Percentiles rank a stretch among this genome's conserved stretches.
These are phyloP conservation scores for Mesitornis unicolor DNA, from an alignment of 2,113 vertebrate genomes.

Conservation along the genomic window DNA sequence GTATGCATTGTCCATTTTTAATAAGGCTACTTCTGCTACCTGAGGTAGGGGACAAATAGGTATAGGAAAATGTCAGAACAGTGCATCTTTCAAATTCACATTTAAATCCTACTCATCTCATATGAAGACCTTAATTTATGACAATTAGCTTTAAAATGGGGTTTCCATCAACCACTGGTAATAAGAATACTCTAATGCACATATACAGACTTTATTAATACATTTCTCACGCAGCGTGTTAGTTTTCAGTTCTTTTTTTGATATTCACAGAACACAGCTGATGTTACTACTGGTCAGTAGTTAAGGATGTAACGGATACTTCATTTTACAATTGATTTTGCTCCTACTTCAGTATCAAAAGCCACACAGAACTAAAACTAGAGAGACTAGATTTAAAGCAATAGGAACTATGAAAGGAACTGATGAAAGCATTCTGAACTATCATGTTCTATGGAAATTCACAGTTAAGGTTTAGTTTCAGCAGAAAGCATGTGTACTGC, in stretches of 20 bases:
- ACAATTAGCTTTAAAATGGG: neutral
- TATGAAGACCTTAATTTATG: neutral
- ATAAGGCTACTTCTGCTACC: conserved; percentile 76
- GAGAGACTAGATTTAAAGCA: neutral
- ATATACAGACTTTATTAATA: neutral
- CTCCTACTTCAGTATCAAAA: neutral
- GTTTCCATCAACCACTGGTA: neutral
- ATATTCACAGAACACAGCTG: neutral
- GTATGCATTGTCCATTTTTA: conserved; percentile 82
- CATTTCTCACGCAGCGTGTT: neutral
- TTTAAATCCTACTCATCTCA: neutral
- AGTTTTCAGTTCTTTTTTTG: neutral
- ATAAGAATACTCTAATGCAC: neutral
- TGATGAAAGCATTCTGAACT: neutral
- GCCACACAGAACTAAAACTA: neutral
- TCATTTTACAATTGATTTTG: neutral
- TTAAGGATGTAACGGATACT: neutral
- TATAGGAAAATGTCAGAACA: neutral
- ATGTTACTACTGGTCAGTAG: neutral
- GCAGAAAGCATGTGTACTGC: neutral
- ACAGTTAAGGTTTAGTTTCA: neutral
- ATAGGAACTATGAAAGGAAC: neutral
- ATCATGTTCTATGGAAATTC: neutral
- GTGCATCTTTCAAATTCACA: neutral
- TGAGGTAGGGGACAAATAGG: conserved; percentile 36